phyloP scores from a whole-genome alignment of 2,797 vertebrate species.

The Glossophaga mutica region DNA sequence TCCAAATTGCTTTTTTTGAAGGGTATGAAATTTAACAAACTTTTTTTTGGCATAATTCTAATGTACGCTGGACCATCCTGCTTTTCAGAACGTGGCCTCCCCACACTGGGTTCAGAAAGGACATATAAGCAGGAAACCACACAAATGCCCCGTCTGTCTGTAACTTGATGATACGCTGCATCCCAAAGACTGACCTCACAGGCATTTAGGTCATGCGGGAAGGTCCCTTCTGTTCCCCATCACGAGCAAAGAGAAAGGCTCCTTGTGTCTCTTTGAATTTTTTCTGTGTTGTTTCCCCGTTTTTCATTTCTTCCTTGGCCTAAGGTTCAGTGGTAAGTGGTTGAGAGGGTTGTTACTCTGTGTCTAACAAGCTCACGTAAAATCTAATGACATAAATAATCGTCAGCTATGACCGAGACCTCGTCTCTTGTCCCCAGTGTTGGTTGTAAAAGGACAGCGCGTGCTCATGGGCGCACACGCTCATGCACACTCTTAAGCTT shows the following conservation, averaged over 20 bases:
- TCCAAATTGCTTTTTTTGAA: not conserved
- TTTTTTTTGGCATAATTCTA: not conserved
- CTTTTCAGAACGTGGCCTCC: not conserved
- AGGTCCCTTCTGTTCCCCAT: not conserved
- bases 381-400: conserved; percentile 29
- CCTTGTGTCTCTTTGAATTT: not conserved
- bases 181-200: not conserved
- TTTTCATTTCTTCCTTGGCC: not conserved
- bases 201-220: not conserved
- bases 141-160: not conserved
- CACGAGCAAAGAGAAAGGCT: not conserved
- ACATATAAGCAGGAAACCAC: not conserved
- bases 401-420: not conserved
- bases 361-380: conserved; percentile 44
- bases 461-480: rapidly evolving
- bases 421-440: not conserved
- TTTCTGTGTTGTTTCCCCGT: conserved; percentile 18
- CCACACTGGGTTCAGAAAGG: not conserved
- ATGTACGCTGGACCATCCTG: not conserved
- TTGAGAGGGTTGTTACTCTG: conserved; percentile 30
- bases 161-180: not conserved
- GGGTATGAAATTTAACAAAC: not conserved
- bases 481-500: not conserved
- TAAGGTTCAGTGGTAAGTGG: conserved; percentile 26
- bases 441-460: not conserved